Evolutionary conservation across 1,140 invertebrate genomes (phyloP), one percentile per base, ranked within the genome.

Genomic region (Cydia amplana): DNA sequence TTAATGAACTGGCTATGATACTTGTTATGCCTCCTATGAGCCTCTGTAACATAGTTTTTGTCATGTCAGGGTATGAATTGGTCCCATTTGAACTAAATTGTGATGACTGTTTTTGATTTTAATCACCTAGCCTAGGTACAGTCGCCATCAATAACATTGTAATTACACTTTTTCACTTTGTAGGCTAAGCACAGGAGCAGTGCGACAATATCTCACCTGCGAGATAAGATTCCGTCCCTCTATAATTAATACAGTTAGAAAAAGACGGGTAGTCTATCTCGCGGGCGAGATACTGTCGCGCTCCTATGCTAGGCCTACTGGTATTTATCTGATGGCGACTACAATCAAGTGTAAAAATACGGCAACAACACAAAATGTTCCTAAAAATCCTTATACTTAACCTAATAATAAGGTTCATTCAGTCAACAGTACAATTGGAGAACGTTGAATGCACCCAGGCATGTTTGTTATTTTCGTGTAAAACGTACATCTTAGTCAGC

Each of bases 321-420:
- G 7, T 40, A 49, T n/a, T 3, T 49, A 49, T 49, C 14, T n/a
- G 46, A 60, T 60, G 20, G 18, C 55, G 20, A 12, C 55, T 60
- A 60, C n/a, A 60, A 23, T 60, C 55, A 60, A 60, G 55, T 60
- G 55, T 60, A 60, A 60, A 60, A 23, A 60, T 60, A 9, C 20
- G 16, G 0, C n/a, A 23, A 6, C 18, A 23, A 60, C 5, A 23
- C n/a, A 12, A 20, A 60, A 23, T 32, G 32, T 32, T 32, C 32
- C 10, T 60, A 18, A 51, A 18, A n/a, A 51, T n/a, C 49, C 16
- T 51, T 51, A 51, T 51, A 51, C n/a, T 51, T 40, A 40, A 40
- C 9, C 7, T 40, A 40, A 16, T 40, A 40, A 16, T 16, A 46
- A 46, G 43, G 43, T 46, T 46, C 12, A 46, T 16, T 46, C 14